Conservation (phyloP, 1,140 invertebrate species). For the Drosophila sproati region DNA sequence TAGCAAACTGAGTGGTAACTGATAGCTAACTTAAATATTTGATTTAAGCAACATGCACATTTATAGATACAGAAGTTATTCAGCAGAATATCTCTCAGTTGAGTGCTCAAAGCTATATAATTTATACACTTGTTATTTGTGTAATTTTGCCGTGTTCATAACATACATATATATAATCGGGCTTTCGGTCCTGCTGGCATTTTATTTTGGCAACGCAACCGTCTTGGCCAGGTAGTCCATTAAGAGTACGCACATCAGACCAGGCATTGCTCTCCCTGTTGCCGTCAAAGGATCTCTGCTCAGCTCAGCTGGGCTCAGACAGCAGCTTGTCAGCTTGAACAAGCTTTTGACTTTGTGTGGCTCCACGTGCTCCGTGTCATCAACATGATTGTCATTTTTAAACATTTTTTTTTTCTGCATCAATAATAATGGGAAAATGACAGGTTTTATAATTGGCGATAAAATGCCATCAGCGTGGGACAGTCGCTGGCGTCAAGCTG, state of each 20-base stretch:
- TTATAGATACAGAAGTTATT: not conserved
- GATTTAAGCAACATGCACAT: too few relatives aligned
- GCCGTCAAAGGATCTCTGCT: not conserved
- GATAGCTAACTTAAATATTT: too few relatives aligned
- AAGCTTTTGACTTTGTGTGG: slow-evolving; percentile 21
- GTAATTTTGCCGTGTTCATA: not conserved
- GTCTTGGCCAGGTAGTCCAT: slow-evolving; percentile 25
- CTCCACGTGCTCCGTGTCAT: slow-evolving; percentile 29
- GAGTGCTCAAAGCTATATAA: not conserved
- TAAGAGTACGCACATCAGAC: slow-evolving; percentile 1
- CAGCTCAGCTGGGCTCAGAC: slow-evolving; percentile 21
- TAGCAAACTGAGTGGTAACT: too few relatives aligned
- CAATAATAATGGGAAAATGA: slow-evolving; percentile 73
- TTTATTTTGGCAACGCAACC: slow-evolving; percentile 6
- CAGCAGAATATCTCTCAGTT: not conserved
- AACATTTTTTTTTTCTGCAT: slow-evolving; percentile 43
- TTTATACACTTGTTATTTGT: not conserved
- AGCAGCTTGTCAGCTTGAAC: slow-evolving; percentile 43
- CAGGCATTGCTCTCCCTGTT: not conserved
- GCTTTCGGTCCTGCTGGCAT: not conserved
- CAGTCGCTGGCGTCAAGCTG: slow-evolving; percentile 15
- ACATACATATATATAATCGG: not conserved
- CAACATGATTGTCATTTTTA: slow-evolving; percentile 74
- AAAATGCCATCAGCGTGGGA: slow-evolving; percentile 76
- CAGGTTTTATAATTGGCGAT: slow-evolving; percentile 80